Evolutionary conservation across 2,113 vertebrate genomes (phyloP).

Genomic region (Plotosus lineatus): DNA sequence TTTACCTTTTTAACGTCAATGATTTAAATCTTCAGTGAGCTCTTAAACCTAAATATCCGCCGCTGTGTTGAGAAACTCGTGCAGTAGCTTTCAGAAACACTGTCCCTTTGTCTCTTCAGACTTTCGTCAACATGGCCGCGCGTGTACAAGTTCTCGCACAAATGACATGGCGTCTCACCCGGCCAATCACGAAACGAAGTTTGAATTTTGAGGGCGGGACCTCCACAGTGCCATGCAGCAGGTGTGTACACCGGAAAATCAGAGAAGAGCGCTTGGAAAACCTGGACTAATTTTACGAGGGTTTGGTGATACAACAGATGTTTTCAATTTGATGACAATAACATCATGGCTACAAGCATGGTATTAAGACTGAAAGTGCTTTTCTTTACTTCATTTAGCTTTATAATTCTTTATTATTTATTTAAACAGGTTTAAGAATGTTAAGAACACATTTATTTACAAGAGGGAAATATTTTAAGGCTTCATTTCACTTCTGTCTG

Average conservation of each 20-base stretch:
- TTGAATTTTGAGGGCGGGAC: conserved; percentile 46
- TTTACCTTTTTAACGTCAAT: conserved; percentile 38
- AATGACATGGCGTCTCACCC: not conserved
- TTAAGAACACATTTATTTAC: too few species aligned
- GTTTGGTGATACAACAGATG: too few species aligned
- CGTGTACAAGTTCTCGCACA: conserved; percentile 17
- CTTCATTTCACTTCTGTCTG: too few species aligned
- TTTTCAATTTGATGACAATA: too few species aligned
- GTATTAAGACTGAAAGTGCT: too few species aligned
- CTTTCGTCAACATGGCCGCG: conserved; percentile 47
- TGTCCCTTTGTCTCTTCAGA: conserved; percentile 49
- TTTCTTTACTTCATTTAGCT: too few species aligned
- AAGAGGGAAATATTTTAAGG: too few species aligned
- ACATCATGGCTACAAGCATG: too few species aligned
- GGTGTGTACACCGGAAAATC: not conserved
- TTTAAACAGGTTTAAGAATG: too few species aligned
- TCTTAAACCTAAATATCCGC: conserved; percentile 18
- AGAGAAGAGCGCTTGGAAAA: not conserved
- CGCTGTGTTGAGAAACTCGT: conserved; percentile 3
- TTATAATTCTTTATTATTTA: too few species aligned
- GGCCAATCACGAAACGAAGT: conserved; percentile 62
- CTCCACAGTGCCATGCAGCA: not conserved
- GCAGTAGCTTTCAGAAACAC: conserved; percentile 14
- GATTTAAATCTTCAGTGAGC: conserved; percentile 14
- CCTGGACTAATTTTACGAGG: too few species aligned